Conservation (phyloP, 30 jellyfish, hydroid and myxozoan species). For the Turritopsis dohrnii region DNA sequence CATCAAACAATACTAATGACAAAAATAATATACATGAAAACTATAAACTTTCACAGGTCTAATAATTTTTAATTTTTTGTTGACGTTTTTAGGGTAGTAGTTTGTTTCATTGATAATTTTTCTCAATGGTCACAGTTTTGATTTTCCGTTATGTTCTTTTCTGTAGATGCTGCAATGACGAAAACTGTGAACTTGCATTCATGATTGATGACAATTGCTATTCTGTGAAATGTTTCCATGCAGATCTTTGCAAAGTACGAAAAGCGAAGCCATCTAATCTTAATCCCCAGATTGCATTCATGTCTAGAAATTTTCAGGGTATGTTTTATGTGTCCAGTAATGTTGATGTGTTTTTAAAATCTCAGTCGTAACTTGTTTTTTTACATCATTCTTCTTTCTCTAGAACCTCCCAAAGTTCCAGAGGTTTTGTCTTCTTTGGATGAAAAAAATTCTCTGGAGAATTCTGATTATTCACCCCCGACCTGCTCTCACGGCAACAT, state of each 20-base stretch:
- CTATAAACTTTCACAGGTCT: too few species aligned
- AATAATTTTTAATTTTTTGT: too few species aligned
- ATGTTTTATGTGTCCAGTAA: not conserved
- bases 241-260: slow-evolving; percentile 67
- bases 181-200: slow-evolving; percentile 73
- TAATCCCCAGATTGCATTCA: slow-evolving; percentile 69
- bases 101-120: too few species aligned
- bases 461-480: not conserved
- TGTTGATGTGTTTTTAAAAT: not conserved
- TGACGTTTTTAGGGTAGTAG: too few species aligned
- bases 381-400: not conserved
- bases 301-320: slow-evolving; percentile 20
- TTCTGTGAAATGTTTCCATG: slow-evolving; percentile 69
- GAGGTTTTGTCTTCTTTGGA: not conserved
- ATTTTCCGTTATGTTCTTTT: not conserved
- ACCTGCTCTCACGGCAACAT: slow-evolving; percentile 38
- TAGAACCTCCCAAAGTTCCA: not conserved
- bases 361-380: not conserved
- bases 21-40: too few species aligned
- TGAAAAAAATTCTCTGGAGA: not conserved
- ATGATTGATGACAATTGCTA: slow-evolving; percentile 92
- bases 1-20: too few species aligned
- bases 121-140: too few species aligned
- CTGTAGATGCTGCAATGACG: slow-evolving; percentile 75
- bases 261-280: slow-evolving; percentile 70